phyloP scores from a whole-genome alignment of 1,140 invertebrate species.

The Drosophila mayri region DNA sequence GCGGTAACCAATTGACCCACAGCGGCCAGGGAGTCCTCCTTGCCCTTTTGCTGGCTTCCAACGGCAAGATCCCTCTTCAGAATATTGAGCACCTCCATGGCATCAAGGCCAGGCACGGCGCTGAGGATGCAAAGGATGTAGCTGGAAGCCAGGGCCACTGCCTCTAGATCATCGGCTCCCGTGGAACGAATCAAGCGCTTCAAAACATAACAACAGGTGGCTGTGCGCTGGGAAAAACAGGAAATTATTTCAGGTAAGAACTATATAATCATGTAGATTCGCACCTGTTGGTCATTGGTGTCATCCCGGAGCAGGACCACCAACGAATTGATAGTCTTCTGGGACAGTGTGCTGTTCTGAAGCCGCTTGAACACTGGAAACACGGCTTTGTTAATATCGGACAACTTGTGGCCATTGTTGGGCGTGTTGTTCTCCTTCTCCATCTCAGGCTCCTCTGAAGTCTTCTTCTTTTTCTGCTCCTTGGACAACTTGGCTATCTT shows the following conservation, averaged over 20 bases:
- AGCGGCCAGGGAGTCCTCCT: slow-evolving; percentile 57
- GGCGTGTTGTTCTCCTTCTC: slow-evolving; percentile 26
- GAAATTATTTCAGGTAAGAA: not conserved
- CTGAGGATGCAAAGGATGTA: slow-evolving; percentile 40
- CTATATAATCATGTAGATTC: not conserved
- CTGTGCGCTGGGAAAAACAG: slow-evolving; percentile 29
- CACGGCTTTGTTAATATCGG: slow-evolving; percentile 47
- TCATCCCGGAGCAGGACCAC: slow-evolving; percentile 31
- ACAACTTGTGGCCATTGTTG: slow-evolving; percentile 19
- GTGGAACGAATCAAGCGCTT: slow-evolving; percentile 65
- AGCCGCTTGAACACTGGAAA: slow-evolving; percentile 45
- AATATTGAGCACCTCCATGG: slow-evolving; percentile 28
- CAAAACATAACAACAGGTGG: slow-evolving; percentile 47
- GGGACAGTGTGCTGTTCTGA: not conserved
- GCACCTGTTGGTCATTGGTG: slow-evolving; percentile 10
- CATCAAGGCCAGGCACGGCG: slow-evolving; percentile 35
- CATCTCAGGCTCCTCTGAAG: slow-evolving; percentile 1
- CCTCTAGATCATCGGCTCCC: slow-evolving; percentile 50
- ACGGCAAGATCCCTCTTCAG: slow-evolving; percentile 53
- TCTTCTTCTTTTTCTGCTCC: slow-evolving; percentile 2
- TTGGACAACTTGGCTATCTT: slow-evolving; percentile 9
- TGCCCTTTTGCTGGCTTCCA: slow-evolving; percentile 39
- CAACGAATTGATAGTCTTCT: slow-evolving; percentile 29
- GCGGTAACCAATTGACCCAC: slow-evolving; percentile 60
- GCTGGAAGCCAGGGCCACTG: slow-evolving; percentile 32